Evolutionary conservation across 2,113 vertebrate genomes (phyloP).

Genomic region (Brachirus orientalis): DNA sequence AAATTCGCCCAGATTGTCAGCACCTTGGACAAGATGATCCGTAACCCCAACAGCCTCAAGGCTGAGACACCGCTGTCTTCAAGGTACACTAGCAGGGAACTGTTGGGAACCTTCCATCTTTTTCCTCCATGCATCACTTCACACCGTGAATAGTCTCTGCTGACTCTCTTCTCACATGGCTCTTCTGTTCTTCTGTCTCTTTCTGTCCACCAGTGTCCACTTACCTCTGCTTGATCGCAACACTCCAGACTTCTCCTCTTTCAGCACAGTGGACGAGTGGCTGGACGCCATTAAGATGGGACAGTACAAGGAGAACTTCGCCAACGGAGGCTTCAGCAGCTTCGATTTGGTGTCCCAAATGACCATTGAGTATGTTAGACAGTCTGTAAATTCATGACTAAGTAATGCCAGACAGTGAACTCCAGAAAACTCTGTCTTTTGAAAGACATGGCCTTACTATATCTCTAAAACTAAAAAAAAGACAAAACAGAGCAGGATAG

Average conservation of each 20-base stretch:
- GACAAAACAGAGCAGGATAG: no score
- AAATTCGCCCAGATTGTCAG: slow-evolving; percentile 95
- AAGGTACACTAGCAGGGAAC: slow-evolving; percentile 76
- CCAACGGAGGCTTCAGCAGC: slow-evolving; percentile 88
- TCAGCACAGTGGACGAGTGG: slow-evolving; percentile 95
- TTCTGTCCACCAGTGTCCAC: slow-evolving; percentile 84
- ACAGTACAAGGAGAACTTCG: slow-evolving; percentile 96
- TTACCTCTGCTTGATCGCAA: slow-evolving; percentile 94
- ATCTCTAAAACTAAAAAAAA: no score
- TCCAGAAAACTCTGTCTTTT: no score
- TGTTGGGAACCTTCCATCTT: not conserved
- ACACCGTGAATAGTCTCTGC: not conserved
- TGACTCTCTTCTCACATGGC: not conserved
- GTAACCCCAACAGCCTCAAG: slow-evolving; percentile 94
- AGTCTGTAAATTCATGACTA: no score
- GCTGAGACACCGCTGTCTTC: slow-evolving; percentile 92
- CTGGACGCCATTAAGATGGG: slow-evolving; percentile 98
- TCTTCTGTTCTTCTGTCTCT: not conserved
- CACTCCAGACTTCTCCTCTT: slow-evolving; percentile 94
- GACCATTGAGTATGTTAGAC: slow-evolving; percentile 92
- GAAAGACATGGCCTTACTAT: no score
- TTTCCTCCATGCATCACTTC: no score
- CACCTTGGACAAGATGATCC: slow-evolving; percentile 97
- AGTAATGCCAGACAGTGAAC: no score
- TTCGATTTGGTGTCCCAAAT: slow-evolving; percentile 96